Evolutionary conservation across 2,797 vertebrate species (phyloP), one percentile per base, ranked within the genome.

Genomic region (Pogoniulus pusillus): DNA sequence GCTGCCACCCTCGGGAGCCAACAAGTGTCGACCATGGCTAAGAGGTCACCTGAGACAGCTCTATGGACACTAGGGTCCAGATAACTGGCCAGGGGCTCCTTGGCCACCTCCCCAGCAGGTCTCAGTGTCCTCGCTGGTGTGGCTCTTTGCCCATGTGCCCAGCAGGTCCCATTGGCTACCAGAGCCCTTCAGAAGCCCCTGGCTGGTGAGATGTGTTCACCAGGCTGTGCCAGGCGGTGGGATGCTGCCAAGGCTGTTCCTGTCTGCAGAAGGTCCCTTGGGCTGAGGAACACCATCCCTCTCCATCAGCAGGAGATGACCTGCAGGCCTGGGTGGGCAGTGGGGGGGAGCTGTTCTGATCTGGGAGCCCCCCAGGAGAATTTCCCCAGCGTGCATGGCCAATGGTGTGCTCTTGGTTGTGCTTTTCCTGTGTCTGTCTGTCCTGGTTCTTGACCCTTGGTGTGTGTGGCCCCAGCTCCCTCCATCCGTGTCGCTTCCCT

Each of bases 311-410:
- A 15, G 62, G 30, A 20, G 30, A 39, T 45, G 41, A 32, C 29
- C 39, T 43, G 29, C 39, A 64, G 39, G 63, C 41, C 29, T n/a
- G 63, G 22, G 30, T 32, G 41, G 63, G 30, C 30, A 17, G 15
- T 63, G 16, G 24, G 63, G 37, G 39, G 41, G 41, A 30, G 20
- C 24, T 32, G 63, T 64, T 63, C 29, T 10, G 12, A 1, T 12
- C 53, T 14, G 2, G 73, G 22, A 23, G 26, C 79, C 64, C 53
- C 10, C 51, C 41, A 3, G 35, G 69, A 0, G 82, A 89, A 89
- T 94, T 91, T 93, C 91, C 91, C 58, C 93, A 73, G 87, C 10
- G 37, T 74, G 94, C 91, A 89, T 93, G 93, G 81, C 90, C 53
- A 24, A 51, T 66, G 26, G 8, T 18, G 87, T 87, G 85, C 37